Conservation (phyloP, 2,797 vertebrate species). For the Vespertilio murinus region DNA sequence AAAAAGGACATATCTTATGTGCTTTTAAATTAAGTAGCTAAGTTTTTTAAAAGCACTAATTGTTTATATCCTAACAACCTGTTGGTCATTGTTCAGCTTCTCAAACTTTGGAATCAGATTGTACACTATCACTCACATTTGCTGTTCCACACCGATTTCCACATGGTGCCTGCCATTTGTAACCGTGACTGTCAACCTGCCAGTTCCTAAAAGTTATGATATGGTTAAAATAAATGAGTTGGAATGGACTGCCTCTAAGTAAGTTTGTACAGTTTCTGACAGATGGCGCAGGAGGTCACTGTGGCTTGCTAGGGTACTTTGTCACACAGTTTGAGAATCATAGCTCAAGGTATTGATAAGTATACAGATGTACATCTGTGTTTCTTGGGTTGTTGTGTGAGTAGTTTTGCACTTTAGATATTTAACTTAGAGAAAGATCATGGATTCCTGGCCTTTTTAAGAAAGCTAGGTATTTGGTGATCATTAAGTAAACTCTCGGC, state of each 20-base stretch:
- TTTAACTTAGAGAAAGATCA: not conserved
- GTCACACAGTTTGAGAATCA: not conserved
- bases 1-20: not conserved
- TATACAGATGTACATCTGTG: not conserved
- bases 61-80: not conserved
- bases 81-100: not conserved
- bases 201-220: not conserved
- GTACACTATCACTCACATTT: not conserved
- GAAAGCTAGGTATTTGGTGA: not conserved
- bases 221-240: not conserved
- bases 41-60: not conserved
- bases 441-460: not conserved
- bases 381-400: not conserved
- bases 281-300: not conserved
- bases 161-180: not conserved
- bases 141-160: not conserved
- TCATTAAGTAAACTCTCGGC: not conserved
- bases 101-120: not conserved
- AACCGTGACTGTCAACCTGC: not conserved
- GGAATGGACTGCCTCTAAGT: not conserved
- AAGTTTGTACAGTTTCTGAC: not conserved
- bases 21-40: not conserved
- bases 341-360: not conserved
- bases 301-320: fast-evolving
- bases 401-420: not conserved